phyloP scores from a whole-genome alignment of 2,888 invertebrate species.

The Dichetophora obliterata region DNA sequence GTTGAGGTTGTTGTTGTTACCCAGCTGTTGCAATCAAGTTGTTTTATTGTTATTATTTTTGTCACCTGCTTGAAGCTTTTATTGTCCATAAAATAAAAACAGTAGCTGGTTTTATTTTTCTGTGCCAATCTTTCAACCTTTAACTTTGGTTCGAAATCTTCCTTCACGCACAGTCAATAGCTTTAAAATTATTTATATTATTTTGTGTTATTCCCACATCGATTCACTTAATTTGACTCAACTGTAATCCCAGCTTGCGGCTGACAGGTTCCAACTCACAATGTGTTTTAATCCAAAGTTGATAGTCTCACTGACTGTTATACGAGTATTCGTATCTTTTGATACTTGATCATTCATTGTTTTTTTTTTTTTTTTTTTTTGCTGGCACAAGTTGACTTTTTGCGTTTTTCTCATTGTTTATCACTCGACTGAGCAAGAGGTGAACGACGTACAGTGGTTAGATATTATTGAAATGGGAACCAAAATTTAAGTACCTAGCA shows the following conservation, averaged over 20 bases:
- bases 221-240: not conserved
- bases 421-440: not conserved
- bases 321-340: not conserved
- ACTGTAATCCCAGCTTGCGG: not conserved
- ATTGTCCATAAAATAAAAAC: not conserved
- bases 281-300: conserved; percentile 6
- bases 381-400: not conserved
- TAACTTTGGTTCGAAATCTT: too few relatives aligned
- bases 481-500: not conserved
- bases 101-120: not conserved
- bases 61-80: not conserved
- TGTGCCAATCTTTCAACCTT: too few relatives aligned
- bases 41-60: not conserved
- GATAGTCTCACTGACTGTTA: conserved; percentile 1
- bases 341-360: not conserved
- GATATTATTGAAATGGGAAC: not conserved
- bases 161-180: too few relatives aligned
- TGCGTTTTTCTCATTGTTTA: conserved; percentile 5
- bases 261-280: not conserved
- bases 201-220: not conserved
- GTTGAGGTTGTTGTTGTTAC: conserved; percentile 33
- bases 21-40: conserved; percentile 12
- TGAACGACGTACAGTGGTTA: conserved; percentile 17
- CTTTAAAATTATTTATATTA: not conserved
- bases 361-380: conserved; percentile 3